A percentile compares a stretch with the other conserved stretches of the same genome.
Evolutionary conservation across 2,113 vertebrate genomes (phyloP).

Genomic region (Takifugu bimaculatus): DNA sequence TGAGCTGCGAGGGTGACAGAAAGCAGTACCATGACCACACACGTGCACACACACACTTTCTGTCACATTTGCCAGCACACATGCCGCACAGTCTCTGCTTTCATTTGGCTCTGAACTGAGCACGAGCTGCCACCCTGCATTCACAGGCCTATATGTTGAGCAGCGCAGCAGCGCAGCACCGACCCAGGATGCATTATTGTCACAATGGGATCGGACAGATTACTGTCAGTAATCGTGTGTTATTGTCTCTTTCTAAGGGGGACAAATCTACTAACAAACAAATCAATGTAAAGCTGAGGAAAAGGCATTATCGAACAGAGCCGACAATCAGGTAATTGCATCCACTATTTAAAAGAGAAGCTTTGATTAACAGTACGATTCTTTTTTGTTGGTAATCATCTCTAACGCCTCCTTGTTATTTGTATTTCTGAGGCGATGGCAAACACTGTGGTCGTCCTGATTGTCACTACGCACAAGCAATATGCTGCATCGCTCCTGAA

Average conservation of each 20-base stretch:
- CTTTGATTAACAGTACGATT: constrained; percentile 12
- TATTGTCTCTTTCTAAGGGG: not conserved
- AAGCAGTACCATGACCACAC: constrained; percentile 12
- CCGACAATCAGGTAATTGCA: constrained; percentile 16
- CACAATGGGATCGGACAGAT: constrained; percentile 13
- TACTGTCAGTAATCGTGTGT: constrained; percentile 5
- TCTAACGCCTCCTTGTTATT: constrained; percentile 26
- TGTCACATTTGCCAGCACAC: constrained; percentile 29
- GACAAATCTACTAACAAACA: not conserved
- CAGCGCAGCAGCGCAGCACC: constrained; percentile 1
- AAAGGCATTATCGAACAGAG: constrained; percentile 9
- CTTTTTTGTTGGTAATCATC: constrained; percentile 26
- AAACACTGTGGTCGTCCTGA: constrained; percentile 39
- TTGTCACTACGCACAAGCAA: constrained; percentile 30
- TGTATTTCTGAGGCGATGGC: constrained; percentile 24
- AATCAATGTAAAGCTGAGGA: constrained; percentile 1
- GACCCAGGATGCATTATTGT: constrained; percentile 5
- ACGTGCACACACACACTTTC: constrained; percentile 1
- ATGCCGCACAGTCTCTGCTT: constrained; percentile 10
- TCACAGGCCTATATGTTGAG: constrained; percentile 7
- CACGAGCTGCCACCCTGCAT: not conserved
- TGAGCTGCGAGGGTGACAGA: not conserved
- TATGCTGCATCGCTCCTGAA: constrained; percentile 29
- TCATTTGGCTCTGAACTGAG: constrained; percentile 9
- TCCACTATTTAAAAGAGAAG: constrained; percentile 15